A percentile compares a stretch with the other conserved stretches of the same genome.
Evolutionary conservation across 2,113 vertebrate genomes (phyloP).

Genomic region (Anolis carolinensis): DNA sequence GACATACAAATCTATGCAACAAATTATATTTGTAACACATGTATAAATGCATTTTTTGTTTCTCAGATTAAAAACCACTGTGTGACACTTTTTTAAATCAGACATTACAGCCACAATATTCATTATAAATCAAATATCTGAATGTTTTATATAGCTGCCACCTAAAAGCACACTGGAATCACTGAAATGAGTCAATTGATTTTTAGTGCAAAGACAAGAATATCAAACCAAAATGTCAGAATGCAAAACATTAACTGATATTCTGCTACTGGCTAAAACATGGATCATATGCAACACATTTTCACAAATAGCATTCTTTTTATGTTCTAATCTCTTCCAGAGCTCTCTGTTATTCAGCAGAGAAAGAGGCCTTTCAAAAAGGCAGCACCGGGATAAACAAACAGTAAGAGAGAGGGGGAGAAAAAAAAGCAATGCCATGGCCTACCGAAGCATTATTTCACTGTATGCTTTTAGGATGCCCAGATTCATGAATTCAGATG

Average conservation of each 20-base stretch:
- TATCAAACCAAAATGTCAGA: slow-evolving; percentile 64
- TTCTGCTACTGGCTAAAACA: slow-evolving; percentile 68
- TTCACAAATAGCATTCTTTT: slow-evolving; percentile 64
- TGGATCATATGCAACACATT: slow-evolving; percentile 50
- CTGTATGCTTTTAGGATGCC: slow-evolving; percentile 71
- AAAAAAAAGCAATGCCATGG: slow-evolving; percentile 71
- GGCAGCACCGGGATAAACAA: slow-evolving; percentile 73
- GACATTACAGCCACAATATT: slow-evolving; percentile 63
- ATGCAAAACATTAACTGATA: slow-evolving; percentile 71
- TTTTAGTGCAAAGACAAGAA: slow-evolving; percentile 65
- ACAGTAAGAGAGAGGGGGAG: slow-evolving; percentile 64
- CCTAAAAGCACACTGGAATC: slow-evolving; percentile 59
- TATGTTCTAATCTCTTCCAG: slow-evolving; percentile 58
- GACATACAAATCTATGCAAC: slow-evolving; percentile 6
- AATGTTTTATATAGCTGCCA: slow-evolving; percentile 49
- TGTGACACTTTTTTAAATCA: slow-evolving; percentile 61
- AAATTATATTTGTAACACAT: neutral
- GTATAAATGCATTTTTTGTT: slow-evolving; percentile 40
- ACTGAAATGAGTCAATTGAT: slow-evolving; percentile 66
- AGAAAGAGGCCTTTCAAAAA: slow-evolving; percentile 80
- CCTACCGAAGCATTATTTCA: slow-evolving; percentile 72
- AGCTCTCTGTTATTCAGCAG: slow-evolving; percentile 71
- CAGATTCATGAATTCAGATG: slow-evolving; percentile 64
- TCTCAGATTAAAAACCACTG: slow-evolving; percentile 63
- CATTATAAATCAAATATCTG: slow-evolving; percentile 58